phyloP scores from a whole-genome alignment of 2,113 vertebrate species.

The Anser brachyrhynchus region DNA sequence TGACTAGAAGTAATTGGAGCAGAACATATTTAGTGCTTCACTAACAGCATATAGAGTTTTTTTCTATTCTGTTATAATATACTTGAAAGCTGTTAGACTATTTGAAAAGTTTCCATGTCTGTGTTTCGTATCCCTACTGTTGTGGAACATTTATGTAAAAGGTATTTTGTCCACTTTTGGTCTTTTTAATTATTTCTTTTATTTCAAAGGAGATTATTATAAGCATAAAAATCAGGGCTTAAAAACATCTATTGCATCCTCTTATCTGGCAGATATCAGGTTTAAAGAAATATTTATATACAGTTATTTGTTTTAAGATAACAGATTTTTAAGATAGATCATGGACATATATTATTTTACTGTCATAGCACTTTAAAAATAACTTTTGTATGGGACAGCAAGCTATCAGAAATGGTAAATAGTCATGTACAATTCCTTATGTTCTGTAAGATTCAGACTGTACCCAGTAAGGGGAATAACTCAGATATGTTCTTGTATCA shows the following conservation, averaged over 20 bases:
- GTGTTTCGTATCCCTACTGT: not conserved
- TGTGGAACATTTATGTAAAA: not conserved
- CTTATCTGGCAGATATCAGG: not conserved
- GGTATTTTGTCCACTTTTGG: not conserved
- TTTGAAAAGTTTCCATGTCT: constrained; percentile 28
- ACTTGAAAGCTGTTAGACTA: constrained; percentile 37
- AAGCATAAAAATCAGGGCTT: constrained; percentile 14
- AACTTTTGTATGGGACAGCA: not conserved
- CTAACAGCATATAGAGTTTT: not conserved
- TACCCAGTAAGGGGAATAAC: not conserved
- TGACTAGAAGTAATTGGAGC: constrained; percentile 26
- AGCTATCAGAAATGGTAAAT: not conserved
- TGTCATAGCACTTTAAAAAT: not conserved
- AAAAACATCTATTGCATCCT: constrained; percentile 23
- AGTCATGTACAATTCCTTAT: not conserved
- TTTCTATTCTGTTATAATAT: constrained; percentile 4
- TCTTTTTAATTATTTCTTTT: constrained; percentile 38
- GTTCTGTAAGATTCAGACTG: not conserved
- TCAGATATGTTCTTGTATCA: not conserved
- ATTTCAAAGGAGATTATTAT: constrained; percentile 55
- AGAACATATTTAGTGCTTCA: constrained; percentile 52
- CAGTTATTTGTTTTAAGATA: not conserved
- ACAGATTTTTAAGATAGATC: not conserved
- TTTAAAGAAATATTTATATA: not conserved
- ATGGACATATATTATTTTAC: not conserved